phyloP scores from a whole-genome alignment of 2,113 vertebrate genomes.

The Cnemophilus loriae region DNA sequence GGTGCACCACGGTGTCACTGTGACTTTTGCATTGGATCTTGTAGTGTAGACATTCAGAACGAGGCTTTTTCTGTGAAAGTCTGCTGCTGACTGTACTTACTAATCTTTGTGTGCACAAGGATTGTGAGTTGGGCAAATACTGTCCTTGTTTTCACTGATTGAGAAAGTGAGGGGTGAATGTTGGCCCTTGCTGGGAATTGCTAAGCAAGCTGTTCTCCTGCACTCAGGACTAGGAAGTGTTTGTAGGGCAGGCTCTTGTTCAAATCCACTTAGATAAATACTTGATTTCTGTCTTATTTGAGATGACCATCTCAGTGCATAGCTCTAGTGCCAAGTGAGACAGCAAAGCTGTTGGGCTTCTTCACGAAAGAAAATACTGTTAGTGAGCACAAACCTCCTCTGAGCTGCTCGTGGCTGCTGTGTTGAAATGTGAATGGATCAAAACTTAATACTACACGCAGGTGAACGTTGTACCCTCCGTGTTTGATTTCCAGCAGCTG shows the following conservation, averaged over 20 bases:
- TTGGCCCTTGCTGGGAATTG: neutral
- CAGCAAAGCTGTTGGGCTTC: neutral
- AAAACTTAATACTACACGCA: rapidly evolving
- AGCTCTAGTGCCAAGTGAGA: neutral
- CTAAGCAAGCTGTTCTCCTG: neutral
- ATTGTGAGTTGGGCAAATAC: neutral
- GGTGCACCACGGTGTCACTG: neutral
- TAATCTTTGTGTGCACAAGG: neutral
- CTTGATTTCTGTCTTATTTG: neutral
- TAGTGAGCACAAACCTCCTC: neutral
- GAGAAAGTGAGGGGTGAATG: neutral
- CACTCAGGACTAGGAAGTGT: neutral
- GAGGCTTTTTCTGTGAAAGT: neutral
- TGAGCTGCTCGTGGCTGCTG: neutral
- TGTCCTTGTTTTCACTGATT: neutral
- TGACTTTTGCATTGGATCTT: neutral
- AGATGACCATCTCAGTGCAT: neutral
- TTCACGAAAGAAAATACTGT: neutral
- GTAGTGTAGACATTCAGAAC: neutral
- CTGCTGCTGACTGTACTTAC: neutral
- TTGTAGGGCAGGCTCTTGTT: neutral
- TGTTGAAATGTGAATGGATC: neutral
- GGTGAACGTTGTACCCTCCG: neutral
- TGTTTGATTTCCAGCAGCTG: neutral
- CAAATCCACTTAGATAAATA: neutral